Base-by-base conservation (phyloP, 2,888 invertebrate genomes). In the Leptopterna dolabrata region DNA sequence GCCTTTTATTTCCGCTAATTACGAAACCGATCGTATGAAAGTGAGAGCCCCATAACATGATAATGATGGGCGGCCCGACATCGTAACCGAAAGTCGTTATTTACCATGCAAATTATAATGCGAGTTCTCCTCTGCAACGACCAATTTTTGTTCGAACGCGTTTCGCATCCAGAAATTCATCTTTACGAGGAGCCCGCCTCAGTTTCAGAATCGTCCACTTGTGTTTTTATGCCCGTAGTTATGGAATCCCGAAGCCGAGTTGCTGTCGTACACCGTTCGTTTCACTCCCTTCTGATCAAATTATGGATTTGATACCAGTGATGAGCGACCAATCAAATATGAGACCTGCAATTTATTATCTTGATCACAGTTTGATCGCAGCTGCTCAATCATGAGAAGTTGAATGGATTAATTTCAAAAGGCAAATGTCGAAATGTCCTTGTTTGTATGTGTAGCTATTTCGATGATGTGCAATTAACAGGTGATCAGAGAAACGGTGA, bases 81-180 rank as follows among this genome's bases (percentile, higher is more conserved):
- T 73, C 73, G 73, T 73, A 73, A 73, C 41, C 30, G 19, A 73
- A 73, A 36, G 73, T 73, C 73, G 41, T 73, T 73, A 73, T 73
- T 73, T 73, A 73, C 73, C 73, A 73, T 73, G 73, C 73, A 73
- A 73, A 73, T 73, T 73, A 73, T 19, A 73, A 19, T n/a, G 36
- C 73, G 71, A 41, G 73, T 30, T 41, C 73, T 30, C 73, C 36
- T 19, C 13, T 4, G 41, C 4, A 41, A 19, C 73, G 73, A 73
- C 41, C 73, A 41, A 41, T 41, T 73, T 73, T 41, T 41, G 14
- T 24, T 73, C 70, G 73, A 73, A 36, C 16, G 73, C 41, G 73
- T 73, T 73, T 4, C 73, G 30, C 73, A 36, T 73, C 73, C 36
- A 30, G 73, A 73, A 73, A 41, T 73, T 30, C 73, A 73, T 4